A percentile compares a stretch with the other conserved stretches of the same genome.
phyloP scores from a whole-genome alignment of 30 jellyfish, hydroid and myxozoan genomes.

The Rhopilema esculentum region DNA sequence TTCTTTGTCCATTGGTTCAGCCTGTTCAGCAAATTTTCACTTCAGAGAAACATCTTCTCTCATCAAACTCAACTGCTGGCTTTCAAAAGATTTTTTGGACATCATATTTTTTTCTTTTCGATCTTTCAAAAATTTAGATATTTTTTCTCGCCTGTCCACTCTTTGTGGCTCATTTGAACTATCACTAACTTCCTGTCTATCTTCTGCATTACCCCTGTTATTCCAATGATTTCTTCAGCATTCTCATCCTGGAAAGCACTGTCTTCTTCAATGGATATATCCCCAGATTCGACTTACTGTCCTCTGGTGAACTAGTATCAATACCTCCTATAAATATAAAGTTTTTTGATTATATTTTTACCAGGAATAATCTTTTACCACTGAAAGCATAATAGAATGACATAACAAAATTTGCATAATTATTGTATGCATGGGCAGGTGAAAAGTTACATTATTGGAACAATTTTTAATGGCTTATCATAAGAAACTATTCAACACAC shows the following conservation, averaged over 20 bases:
- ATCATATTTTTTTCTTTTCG: conserved; percentile 27
- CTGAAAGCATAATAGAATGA: conserved; percentile 24
- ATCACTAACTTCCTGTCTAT: conserved; percentile 32
- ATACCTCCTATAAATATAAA: conserved; percentile 23
- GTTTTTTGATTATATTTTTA: conserved; percentile 7
- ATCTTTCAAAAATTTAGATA: conserved; percentile 19
- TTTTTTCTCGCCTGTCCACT: conserved; percentile 47
- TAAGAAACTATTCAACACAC: conserved; percentile 3
- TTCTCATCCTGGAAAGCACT: conserved; percentile 30
- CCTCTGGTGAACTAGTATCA: conserved; percentile 44
- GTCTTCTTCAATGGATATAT: conserved; percentile 31
- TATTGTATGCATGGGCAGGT: conserved; percentile 24
- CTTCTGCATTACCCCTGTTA: conserved; percentile 42
- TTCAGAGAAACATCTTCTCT: conserved; percentile 23
- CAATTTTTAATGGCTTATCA: conserved; percentile 27
- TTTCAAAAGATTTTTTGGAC: conserved; percentile 27
- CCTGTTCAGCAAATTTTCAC: conserved; percentile 31
- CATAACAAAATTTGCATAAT: conserved; percentile 11
- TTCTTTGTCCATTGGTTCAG: conserved; percentile 42
- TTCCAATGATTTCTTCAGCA: conserved; percentile 29
- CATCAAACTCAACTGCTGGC: conserved; percentile 36
- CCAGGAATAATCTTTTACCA: conserved; percentile 38
- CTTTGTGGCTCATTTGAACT: conserved; percentile 14
- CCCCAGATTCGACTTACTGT: conserved; percentile 25
- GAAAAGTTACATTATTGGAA: conserved; percentile 20